Base-by-base conservation (phyloP, 2,113 vertebrate genomes). In the Pipra filicauda region DNA sequence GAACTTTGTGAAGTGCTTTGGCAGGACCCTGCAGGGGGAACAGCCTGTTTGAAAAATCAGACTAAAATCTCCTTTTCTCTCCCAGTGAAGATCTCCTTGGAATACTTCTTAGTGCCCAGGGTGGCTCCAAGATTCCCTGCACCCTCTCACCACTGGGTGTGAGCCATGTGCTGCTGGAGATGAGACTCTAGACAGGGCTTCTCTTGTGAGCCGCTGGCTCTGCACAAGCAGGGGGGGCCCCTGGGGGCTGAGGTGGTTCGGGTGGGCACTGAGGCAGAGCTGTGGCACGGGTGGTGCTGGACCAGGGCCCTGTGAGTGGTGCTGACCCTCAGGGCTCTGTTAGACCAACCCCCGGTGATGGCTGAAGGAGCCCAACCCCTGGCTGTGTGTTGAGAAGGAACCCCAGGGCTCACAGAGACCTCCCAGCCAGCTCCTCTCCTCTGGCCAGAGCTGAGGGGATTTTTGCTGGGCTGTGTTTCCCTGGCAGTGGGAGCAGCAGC, bases 281-380 rank as follows among this genome's bases (percentile, higher is more conserved):
- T 41, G 62, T 1, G 13, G 58, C 30, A 6, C 8, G 0, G 0
- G 0, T 3, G 33, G 22, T 22, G 59, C 76, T 41, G 1, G 0
- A 21, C 14, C 39, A 43, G 39, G 24, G 30, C 6, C 28, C 58
- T 22, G 21, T 9, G 41, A 12, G 10, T n/a, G 57, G 1, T 35
- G n/a, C 75, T 57, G 75, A 12, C 6, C 35, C 51, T 28, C 13
- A 48, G 62, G 15, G n/a, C 74, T 44, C 23, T 26, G 44, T 4
- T 2, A 8, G 19, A 14, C 1, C 33, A 1, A 76, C 43, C 19
- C 39, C 77, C 13, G 2, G 6, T 28, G 9, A 2, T 8, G 37
- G 62, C 19, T 57, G n/a, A 24, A 10, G 71, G 35, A 52, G 16
- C 39, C 33, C 23, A 11, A 0, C 5, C 43, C 78, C 67, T 57